Base-by-base conservation (phyloP, 2,888 invertebrate genomes). In the Chironomus tentans region DNA sequence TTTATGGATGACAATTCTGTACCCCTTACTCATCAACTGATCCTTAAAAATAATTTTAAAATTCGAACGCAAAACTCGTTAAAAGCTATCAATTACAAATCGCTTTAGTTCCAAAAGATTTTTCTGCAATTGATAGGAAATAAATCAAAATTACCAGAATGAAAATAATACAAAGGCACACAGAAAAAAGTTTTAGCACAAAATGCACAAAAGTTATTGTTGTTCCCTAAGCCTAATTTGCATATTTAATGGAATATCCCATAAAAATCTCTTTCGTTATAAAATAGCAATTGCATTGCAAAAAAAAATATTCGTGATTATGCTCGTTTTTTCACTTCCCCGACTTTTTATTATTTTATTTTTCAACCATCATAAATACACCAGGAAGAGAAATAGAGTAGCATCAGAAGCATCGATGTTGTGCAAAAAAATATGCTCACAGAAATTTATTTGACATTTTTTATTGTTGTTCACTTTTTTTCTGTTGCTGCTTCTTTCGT, bases 171-270 rank as follows among this genome's bases (percentile, higher is more conserved):
- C 71, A 61, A 46, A 70, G 13, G 7, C 18, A 15, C 7, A 10
- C 48, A 70, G 3, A 48, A 70, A 70, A 47, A 48, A 38, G 5
- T 3, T 24, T 28, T 6, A 38, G 10, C 38, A 38, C 7, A 38
- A 38, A 38, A 38, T 38, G 38, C 38, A 56, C 56, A 56, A 56
- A 15, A 15, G 56, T 56, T 56, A 56, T 38, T 38, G 38, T 38
- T 46, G 10, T 70, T 47, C 71, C 70, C 70, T 70, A 38, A 68
- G 22, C 24, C 70, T 71, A 50, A 71, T 71, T 71, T 61, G 71
- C 71, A 71, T 71, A 71, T 71, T 71, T 71, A 71, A 71, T 71
- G 71, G 71, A 71, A 71, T 15, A 56, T 56, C 69, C 71, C 71
- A 71, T 71, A 71, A 71, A 71, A 56, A 50, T 47, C 56, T 38